Conservation (phyloP, 53 echinoderm and acorn worm species). For the Paelopatides confundens region DNA sequence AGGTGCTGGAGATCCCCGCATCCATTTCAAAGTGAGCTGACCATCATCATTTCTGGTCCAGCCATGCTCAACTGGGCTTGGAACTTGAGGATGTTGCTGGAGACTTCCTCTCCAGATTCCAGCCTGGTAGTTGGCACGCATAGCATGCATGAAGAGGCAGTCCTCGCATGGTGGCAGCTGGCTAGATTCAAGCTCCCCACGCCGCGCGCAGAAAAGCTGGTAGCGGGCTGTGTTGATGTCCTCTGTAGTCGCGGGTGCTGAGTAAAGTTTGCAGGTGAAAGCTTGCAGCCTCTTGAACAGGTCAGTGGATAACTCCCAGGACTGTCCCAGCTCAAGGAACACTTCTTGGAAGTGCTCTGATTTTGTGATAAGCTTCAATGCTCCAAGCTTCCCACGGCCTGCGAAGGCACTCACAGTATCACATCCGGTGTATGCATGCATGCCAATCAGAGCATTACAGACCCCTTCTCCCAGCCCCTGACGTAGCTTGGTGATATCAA, state of each 20-base stretch:
- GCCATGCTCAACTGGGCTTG: neutral
- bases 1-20: conserved; percentile 54
- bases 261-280: conserved; percentile 38
- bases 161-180: conserved; percentile 66
- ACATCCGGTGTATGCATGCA: conserved; percentile 57
- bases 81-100: neutral
- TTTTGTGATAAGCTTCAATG: conserved; percentile 46
- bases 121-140: conserved; percentile 55
- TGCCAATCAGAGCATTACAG: conserved; percentile 50
- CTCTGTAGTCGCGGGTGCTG: neutral
- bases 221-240: conserved; percentile 42
- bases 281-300: conserved; percentile 3
- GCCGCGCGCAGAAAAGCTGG: conserved; percentile 33
- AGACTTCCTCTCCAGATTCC: conserved; percentile 19
- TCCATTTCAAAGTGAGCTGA: conserved; percentile 48
- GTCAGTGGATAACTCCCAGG: conserved; percentile 23
- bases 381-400: conserved; percentile 50
- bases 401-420: conserved; percentile 67
- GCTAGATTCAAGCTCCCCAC: conserved; percentile 46
- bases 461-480: conserved; percentile 12
- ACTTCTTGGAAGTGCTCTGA: neutral
- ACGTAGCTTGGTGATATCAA: conserved; percentile 52
- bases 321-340: conserved; percentile 32
- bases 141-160: conserved; percentile 43
- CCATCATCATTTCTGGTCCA: conserved; percentile 24